phyloP scores from a whole-genome alignment of 2,888 invertebrate species.

The Agonopterix arenella region DNA sequence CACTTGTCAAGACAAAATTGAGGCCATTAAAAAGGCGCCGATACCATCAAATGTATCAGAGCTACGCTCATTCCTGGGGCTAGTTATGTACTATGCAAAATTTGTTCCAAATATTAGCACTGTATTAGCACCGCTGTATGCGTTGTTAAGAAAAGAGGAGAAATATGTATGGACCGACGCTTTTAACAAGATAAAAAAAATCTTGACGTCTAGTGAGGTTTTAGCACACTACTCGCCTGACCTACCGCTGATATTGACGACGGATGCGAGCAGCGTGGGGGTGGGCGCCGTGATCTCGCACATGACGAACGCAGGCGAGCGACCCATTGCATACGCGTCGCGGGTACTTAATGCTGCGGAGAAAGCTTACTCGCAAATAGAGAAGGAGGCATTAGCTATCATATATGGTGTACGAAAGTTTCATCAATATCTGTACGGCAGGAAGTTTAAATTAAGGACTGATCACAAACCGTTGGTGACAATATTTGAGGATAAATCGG shows the following conservation, averaged over 20 bases:
- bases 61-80: neutral
- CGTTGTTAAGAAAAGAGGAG: constrained; percentile 7
- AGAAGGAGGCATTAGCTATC: neutral
- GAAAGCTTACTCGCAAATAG: no score
- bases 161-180: constrained; percentile 6
- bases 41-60: neutral
- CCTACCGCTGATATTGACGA: no score
- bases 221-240: constrained; percentile 9
- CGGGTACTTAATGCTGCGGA: constrained; percentile 2
- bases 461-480: constrained; percentile 11
- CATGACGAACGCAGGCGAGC: constrained; percentile 5
- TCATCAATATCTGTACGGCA: constrained; percentile 3
- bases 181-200: constrained; percentile 6
- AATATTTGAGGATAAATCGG: constrained; percentile 14
- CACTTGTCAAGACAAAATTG: neutral
- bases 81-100: neutral
- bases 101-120: no score
- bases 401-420: constrained; percentile 9
- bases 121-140: constrained; percentile 8
- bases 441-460: constrained; percentile 7
- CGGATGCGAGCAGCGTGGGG: no score
- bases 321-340: constrained; percentile 10
- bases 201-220: constrained; percentile 6
- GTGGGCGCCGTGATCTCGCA: constrained; percentile 12
- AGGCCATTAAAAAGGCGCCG: neutral